These are phyloP conservation scores for Kryptolebias ocellatus DNA, from an alignment of 2,797 vertebrate genomes.

Conservation along the genomic window DNA sequence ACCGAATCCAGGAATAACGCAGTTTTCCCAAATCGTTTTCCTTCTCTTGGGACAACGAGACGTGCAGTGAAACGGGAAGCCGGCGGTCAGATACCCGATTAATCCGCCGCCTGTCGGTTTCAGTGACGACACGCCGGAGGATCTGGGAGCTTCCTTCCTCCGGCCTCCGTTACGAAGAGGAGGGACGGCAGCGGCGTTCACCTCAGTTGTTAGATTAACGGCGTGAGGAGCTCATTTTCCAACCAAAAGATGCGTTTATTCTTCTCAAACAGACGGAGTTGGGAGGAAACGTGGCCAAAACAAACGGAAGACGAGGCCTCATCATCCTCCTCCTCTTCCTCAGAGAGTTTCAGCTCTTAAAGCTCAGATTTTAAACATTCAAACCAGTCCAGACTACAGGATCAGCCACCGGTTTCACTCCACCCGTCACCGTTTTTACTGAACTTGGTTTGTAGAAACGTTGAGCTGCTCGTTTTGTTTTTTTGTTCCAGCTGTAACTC, in stretches of 20 bases:
- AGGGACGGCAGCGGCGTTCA: constrained; percentile 40
- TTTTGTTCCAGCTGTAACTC: no score
- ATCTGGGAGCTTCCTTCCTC: no score
- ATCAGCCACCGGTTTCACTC: no score
- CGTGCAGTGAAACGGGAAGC: background rate
- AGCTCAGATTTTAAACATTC: no score
- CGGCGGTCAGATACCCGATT: background rate
- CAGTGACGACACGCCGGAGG: constrained; percentile 8
- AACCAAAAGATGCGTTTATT: constrained; percentile 1
- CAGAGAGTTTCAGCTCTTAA: no score
- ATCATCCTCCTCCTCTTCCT: no score
- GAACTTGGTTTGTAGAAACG: no score
- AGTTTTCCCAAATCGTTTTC: constrained; percentile 32
- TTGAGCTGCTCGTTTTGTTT: no score
- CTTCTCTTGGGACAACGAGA: background rate
- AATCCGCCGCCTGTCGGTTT: constrained; percentile 2
- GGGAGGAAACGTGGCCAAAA: background rate
- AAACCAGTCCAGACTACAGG: no score
- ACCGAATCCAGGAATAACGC: constrained; percentile 6
- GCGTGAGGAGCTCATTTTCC: constrained; percentile 5
- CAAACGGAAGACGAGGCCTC: no score
- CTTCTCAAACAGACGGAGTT: background rate
- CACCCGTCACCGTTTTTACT: no score
- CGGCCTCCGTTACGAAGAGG: no score
- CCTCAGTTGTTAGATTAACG: constrained; percentile 40